These are phyloP conservation scores for Atta cephalotes DNA, from an alignment of 1,140 invertebrate species.

Conservation along the genomic window DNA sequence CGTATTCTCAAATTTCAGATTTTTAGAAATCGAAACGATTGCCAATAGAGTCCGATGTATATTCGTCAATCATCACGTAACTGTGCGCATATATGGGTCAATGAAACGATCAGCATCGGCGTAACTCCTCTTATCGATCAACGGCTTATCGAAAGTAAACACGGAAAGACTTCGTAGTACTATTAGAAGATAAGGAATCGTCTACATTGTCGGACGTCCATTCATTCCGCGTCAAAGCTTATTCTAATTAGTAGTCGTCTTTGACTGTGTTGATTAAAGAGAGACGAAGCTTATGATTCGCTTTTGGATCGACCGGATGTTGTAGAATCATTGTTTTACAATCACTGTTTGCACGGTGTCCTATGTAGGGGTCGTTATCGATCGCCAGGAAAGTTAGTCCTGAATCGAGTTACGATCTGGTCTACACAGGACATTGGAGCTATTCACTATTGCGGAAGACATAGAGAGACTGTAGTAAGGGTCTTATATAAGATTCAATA, in stretches of 20 bases:
- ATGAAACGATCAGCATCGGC: slow-evolving; percentile 63
- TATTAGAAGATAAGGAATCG: slow-evolving; percentile 69
- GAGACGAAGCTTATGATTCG: slow-evolving; percentile 41
- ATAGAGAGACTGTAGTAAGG: neutral
- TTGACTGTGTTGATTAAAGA: slow-evolving; percentile 56
- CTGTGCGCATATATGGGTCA: slow-evolving; percentile 69
- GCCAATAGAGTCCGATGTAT: neutral
- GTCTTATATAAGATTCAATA: neutral
- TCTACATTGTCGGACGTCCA: slow-evolving; percentile 57
- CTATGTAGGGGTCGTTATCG: neutral
- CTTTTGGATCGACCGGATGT: slow-evolving; percentile 52
- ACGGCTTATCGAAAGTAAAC: slow-evolving; percentile 73
- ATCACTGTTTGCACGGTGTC: neutral
- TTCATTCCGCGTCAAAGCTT: slow-evolving; percentile 59
- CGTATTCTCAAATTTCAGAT: neutral
- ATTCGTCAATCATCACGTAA: neutral
- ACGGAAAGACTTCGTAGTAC: slow-evolving; percentile 71
- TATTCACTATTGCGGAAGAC: neutral
- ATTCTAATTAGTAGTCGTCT: slow-evolving; percentile 63
- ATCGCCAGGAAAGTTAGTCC: neutral
- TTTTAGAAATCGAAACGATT: slow-evolving; percentile 19
- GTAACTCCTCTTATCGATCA: slow-evolving; percentile 72
- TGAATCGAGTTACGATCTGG: neutral
- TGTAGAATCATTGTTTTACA: slow-evolving; percentile 36
- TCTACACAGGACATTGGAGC: too few species aligned